Evolutionary conservation across 1,140 invertebrate species (phyloP).

Genomic region (Penaeus chinensis): DNA sequence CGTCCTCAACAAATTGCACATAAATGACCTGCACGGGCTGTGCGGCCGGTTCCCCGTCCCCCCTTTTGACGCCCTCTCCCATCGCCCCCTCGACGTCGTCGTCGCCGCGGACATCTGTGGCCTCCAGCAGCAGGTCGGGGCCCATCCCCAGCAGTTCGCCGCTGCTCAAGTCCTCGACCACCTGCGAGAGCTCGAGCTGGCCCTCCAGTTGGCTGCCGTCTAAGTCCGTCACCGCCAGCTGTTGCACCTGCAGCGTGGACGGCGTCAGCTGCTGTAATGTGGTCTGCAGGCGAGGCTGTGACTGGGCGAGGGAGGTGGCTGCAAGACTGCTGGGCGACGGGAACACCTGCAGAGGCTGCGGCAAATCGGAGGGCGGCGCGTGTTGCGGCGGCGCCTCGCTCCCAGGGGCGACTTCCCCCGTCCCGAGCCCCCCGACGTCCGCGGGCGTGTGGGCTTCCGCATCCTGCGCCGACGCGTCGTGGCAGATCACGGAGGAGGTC

Average conservation of each 20-base stretch:
- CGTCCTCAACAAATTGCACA: conserved; percentile 41
- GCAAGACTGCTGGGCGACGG: conserved; percentile 12
- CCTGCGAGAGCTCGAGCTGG: conserved; percentile 47
- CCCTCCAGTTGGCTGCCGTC: conserved; percentile 46
- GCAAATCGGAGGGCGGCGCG: background rate
- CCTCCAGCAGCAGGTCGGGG: conserved; percentile 40
- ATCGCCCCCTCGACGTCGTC: background rate
- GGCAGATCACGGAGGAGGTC: conserved; percentile 32
- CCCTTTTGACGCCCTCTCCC: background rate
- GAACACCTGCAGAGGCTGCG: conserved; percentile 36
- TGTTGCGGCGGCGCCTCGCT: no score
- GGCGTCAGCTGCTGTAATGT: conserved; percentile 41
- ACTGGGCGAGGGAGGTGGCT: background rate
- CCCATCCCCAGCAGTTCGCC: conserved; percentile 51
- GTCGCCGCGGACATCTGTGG: conserved; percentile 17
- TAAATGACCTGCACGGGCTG: conserved; percentile 57
- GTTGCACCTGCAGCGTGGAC: conserved; percentile 48
- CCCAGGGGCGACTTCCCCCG: background rate
- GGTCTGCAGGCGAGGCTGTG: conserved; percentile 31
- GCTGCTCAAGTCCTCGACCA: conserved; percentile 50
- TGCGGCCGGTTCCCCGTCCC: background rate
- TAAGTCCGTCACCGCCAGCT: conserved; percentile 38
- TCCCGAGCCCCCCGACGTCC: background rate
- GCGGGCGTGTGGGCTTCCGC: background rate
- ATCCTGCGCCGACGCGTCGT: background rate